A percentile compares a stretch with the other conserved stretches of the same genome.
These are phyloP conservation scores for Cranoglanis bouderius DNA, from an alignment of 2,113 vertebrate species.

Conservation along the genomic window DNA sequence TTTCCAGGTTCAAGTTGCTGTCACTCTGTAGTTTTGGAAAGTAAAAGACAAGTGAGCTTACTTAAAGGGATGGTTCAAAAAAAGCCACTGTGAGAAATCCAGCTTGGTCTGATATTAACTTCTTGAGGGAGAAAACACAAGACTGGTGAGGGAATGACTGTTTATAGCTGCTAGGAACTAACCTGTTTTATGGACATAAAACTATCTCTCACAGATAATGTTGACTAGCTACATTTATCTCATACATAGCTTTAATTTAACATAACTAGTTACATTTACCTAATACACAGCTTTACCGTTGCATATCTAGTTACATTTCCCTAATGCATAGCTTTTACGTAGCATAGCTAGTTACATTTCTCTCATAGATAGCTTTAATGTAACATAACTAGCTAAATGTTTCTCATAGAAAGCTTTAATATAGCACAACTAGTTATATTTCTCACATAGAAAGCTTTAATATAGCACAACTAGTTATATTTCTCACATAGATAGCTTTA, in stretches of 20 bases:
- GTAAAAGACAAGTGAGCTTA: constrained; percentile 16
- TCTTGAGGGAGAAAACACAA: not conserved
- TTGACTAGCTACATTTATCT: not conserved
- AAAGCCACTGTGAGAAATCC: not conserved
- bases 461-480: not conserved
- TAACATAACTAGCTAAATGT: not conserved
- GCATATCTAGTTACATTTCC: not conserved
- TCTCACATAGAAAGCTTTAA: not conserved
- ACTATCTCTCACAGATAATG: too few relatives aligned
- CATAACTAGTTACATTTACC: not conserved
- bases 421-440: not conserved
- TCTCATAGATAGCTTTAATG: not conserved
- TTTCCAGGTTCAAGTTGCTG: constrained; percentile 42
- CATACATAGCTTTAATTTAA: not conserved
- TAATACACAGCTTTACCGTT: not conserved
- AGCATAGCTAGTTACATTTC: not conserved
- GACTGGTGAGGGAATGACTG: not conserved
- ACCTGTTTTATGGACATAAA: not conserved
- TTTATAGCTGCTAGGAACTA: not conserved
- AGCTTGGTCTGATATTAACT: not conserved
- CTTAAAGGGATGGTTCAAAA: not conserved
- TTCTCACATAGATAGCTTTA: not conserved
- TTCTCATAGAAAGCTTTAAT: not conserved
- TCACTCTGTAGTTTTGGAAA: constrained; percentile 6
- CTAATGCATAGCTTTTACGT: not conserved